Percentiles rank a stretch among this genome's conserved stretches.
Conservation (phyloP, 2,888 invertebrate species). For the Lasioglossum pauxillum region DNA sequence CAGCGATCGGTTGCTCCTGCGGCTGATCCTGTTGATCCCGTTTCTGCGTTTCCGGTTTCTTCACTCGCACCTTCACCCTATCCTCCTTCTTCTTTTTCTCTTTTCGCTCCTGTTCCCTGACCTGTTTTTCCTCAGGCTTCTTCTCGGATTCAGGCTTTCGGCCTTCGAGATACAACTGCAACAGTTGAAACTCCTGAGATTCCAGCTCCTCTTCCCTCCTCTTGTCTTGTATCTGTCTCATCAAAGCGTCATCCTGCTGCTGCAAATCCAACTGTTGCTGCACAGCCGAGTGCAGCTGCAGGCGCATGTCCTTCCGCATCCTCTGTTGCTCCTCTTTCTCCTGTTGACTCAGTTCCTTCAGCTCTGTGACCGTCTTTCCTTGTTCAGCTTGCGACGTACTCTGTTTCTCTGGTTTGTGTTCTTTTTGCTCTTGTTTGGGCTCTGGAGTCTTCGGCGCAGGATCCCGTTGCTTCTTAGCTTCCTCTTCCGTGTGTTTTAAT, state of each 20-base stretch:
- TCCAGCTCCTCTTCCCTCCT: conserved; percentile 37
- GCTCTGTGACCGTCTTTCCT: not conserved
- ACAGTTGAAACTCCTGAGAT: conserved; percentile 21
- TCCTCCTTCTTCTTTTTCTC: conserved; percentile 16
- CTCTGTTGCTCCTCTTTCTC: conserved; percentile 30
- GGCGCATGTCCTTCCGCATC: conserved; percentile 16
- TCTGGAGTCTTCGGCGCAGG: not conserved
- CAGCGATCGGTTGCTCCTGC: conserved; percentile 41
- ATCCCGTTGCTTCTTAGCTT: not conserved
- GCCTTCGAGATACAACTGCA: conserved; percentile 40
- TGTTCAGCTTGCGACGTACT: not conserved
- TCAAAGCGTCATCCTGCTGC: conserved; percentile 30
- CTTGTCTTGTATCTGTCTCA: conserved; percentile 29
- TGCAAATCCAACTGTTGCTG: conserved; percentile 22
- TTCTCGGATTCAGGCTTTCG: conserved; percentile 17
- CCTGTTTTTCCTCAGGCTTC: not conserved
- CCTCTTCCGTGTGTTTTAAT: not conserved
- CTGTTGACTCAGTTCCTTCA: not conserved
- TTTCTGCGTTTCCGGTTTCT: conserved; percentile 31
- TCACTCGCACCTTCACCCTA: not conserved
- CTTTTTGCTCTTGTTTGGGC: not conserved
- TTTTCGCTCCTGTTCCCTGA: not conserved
- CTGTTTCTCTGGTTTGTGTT: not conserved
- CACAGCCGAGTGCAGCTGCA: conserved; percentile 14
- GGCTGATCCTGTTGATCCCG: conserved; percentile 24